A percentile compares a stretch with the other conserved stretches of the same genome.
Conservation (phyloP, 2,888 invertebrate genomes). For the Bellardia bayeri region DNA sequence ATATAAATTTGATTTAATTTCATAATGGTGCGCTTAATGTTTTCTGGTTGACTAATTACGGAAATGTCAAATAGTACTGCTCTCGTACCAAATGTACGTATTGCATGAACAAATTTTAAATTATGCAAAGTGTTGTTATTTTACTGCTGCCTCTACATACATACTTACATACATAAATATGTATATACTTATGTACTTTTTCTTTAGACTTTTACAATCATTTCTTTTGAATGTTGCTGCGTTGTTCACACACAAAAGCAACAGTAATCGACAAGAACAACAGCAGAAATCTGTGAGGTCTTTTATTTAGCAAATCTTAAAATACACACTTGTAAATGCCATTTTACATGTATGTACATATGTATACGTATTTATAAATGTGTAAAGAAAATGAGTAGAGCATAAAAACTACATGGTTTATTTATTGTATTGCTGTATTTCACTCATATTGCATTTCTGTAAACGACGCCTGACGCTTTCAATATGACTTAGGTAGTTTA, state of each 20-base stretch:
- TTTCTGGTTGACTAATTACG: conserved; percentile 65
- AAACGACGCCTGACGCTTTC: conserved; percentile 53
- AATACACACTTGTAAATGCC: background rate
- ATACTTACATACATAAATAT: background rate
- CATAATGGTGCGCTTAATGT: conserved; percentile 61
- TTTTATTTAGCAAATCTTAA: conserved; percentile 20
- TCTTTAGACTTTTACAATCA: background rate
- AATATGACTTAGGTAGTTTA: conserved; percentile 22
- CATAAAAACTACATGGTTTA: background rate
- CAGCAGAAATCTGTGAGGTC: conserved; percentile 57
- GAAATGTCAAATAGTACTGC: conserved; percentile 53
- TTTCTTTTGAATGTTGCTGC: conserved; percentile 30
- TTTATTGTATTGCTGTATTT: background rate
- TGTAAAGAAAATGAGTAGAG: background rate
- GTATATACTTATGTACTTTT: background rate
- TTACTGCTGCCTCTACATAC: background rate
- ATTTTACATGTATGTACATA: background rate
- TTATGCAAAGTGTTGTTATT: conserved; percentile 61
- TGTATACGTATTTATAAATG: background rate
- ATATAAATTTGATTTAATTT: conserved; percentile 64
- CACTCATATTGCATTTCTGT: conserved; percentile 27
- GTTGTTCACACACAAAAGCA: conserved; percentile 24
- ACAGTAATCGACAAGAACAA: conserved; percentile 16
- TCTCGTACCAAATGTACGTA: conserved; percentile 32
- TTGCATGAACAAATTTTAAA: conserved; percentile 58